Conservation (phyloP, 2,888 invertebrate genomes). For the Metalampra italica region DNA sequence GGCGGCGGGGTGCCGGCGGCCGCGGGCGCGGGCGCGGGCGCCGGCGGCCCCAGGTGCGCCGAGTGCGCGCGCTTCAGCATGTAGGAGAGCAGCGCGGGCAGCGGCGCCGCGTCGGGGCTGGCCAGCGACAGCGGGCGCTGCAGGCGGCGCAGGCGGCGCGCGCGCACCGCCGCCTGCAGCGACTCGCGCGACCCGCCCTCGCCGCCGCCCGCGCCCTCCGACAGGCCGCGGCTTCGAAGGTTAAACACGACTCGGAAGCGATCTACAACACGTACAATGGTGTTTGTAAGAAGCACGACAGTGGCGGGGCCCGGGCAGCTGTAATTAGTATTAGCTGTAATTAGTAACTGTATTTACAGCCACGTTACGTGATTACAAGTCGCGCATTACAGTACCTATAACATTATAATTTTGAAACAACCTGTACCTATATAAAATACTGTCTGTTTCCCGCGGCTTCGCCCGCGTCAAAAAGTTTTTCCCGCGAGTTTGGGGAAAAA, state of each 20-base stretch:
- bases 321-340: no score
- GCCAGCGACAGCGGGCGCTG: conserved; percentile 61
- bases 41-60: conserved; percentile 28
- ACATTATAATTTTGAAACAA: no score
- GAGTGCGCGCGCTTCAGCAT: conserved; percentile 46
- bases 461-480: no score
- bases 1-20: conserved; percentile 24
- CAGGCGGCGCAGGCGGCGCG: conserved; percentile 41
- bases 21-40: conserved; percentile 13
- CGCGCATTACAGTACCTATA: no score
- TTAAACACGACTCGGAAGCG: background rate
- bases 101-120: conserved; percentile 37
- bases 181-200: conserved; percentile 28
- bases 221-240: conserved; percentile 19
- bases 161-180: conserved; percentile 46
- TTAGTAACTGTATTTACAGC: no score
- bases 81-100: conserved; percentile 38
- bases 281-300: conserved; percentile 18
- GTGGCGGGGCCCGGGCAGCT: conserved; percentile 3
- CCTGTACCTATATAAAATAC: no score
- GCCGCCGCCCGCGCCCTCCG: conserved; percentile 12
- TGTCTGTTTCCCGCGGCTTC: no score
- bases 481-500: no score
- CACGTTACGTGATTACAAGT: no score
- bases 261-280: no score